Evolutionary conservation across 2,888 invertebrate species (phyloP).

Genomic region (Xestia rhomboidea): DNA sequence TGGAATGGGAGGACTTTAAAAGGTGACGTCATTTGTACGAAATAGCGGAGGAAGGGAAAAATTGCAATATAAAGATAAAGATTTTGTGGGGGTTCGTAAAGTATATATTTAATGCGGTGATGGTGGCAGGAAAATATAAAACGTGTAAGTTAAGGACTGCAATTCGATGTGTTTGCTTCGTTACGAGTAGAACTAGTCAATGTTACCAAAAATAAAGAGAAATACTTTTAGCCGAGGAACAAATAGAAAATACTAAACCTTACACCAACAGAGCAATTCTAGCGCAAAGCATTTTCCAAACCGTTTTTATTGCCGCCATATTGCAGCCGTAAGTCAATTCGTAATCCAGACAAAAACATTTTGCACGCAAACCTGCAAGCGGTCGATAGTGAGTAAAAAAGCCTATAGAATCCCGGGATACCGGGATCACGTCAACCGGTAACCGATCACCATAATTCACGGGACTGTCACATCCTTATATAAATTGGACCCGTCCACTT

Average conservation of each 20-base stretch:
- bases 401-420: constrained; percentile 48
- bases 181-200: constrained; percentile 12
- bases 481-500: constrained; percentile 66
- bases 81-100: constrained; percentile 53
- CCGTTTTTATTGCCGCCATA: constrained; percentile 32
- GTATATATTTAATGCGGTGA: constrained; percentile 30
- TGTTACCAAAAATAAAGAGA: not conserved
- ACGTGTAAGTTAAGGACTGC: constrained; percentile 17
- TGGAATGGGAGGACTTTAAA: constrained; percentile 46
- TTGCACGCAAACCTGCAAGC: constrained; percentile 41
- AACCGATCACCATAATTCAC: constrained; percentile 67
- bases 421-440: constrained; percentile 60
- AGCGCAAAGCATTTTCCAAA: not conserved
- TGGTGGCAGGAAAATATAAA: constrained; percentile 36
- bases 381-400: constrained; percentile 57
- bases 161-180: constrained; percentile 28
- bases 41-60: constrained; percentile 23
- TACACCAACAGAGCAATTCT: not conserved
- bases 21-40: constrained; percentile 42
- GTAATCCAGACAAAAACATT: constrained; percentile 47
- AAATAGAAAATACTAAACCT: not conserved
- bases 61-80: constrained; percentile 50
- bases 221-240: not conserved
- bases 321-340: constrained; percentile 38
- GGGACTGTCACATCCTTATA: constrained; percentile 63